Conservation (phyloP, 2,888 invertebrate species). For the Leptothorax acervorum region DNA sequence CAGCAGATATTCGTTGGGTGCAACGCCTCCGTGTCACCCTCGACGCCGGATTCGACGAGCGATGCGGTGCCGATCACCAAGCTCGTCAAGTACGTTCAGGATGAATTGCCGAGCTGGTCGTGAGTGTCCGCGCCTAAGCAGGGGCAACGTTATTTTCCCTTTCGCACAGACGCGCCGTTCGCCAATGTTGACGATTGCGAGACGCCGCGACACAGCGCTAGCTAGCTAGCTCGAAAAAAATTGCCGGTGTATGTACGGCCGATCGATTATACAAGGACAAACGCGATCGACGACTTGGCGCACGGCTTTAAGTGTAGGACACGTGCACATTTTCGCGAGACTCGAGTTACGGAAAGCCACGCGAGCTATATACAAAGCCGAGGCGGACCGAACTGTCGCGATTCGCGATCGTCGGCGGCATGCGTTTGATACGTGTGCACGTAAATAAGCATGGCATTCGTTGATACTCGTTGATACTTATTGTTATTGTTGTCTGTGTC, state of each 20-base stretch:
- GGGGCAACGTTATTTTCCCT: background rate
- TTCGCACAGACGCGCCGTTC: background rate
- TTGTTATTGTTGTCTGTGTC: background rate
- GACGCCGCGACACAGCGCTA: background rate
- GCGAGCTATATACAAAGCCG: background rate
- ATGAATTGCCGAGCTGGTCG: conserved; percentile 32
- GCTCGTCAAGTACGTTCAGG: conserved; percentile 12
- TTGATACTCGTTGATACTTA: background rate
- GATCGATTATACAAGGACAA: conserved; percentile 41
- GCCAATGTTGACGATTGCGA: conserved; percentile 30
- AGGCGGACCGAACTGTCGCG: background rate
- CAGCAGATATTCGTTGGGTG: conserved; percentile 36
- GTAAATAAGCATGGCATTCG: background rate
- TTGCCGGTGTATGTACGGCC: background rate
- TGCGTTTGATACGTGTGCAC: background rate
- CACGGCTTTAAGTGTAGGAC: background rate
- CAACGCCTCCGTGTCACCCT: background rate
- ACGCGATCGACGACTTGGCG: conserved; percentile 30
- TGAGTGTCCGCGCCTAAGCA: background rate
- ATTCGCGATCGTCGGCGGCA: too few species aligned
- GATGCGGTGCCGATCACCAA: conserved; percentile 6
- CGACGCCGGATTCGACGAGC: background rate
- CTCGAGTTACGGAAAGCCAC: background rate
- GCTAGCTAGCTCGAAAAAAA: conserved; percentile 3
- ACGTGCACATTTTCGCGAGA: background rate